Evolutionary conservation across 2,797 vertebrate species (phyloP).

Genomic region (Eremophila alpestris): DNA sequence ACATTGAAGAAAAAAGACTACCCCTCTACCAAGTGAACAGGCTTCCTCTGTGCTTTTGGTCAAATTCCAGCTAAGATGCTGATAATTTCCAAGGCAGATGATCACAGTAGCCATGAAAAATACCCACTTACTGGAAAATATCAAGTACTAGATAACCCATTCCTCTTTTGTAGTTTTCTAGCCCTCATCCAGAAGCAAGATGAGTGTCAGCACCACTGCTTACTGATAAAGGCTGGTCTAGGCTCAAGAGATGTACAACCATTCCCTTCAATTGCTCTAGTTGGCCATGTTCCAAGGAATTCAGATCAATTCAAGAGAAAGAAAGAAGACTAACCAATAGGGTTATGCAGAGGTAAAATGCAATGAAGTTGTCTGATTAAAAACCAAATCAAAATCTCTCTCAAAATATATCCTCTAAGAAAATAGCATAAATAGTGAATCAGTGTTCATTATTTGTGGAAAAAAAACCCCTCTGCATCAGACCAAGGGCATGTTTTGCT

Average conservation of each 20-base stretch:
- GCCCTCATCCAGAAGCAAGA: neutral
- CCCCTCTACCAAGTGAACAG: neutral
- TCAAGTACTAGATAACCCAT: neutral
- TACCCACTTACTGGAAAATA: neutral
- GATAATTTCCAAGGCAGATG: neutral
- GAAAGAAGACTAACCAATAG: neutral
- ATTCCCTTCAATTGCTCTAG: neutral
- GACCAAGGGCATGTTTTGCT: neutral
- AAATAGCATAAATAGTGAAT: neutral
- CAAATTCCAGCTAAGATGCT: neutral
- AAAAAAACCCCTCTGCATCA: neutral
- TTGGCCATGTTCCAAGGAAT: neutral
- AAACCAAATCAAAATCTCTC: neutral
- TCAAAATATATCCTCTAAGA: neutral
- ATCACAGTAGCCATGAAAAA: neutral
- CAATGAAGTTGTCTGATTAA: neutral
- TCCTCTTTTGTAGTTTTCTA: neutral
- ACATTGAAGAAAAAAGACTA: accelerated
- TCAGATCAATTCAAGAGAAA: neutral
- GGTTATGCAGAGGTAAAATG: neutral
- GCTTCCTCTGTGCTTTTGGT: neutral
- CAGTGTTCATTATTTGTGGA: neutral
- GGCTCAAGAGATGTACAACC: neutral
- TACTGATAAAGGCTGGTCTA: neutral
- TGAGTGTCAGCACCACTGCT: accelerated